phyloP scores from a whole-genome alignment of 2,797 vertebrate genomes.

The Argentina silus region DNA sequence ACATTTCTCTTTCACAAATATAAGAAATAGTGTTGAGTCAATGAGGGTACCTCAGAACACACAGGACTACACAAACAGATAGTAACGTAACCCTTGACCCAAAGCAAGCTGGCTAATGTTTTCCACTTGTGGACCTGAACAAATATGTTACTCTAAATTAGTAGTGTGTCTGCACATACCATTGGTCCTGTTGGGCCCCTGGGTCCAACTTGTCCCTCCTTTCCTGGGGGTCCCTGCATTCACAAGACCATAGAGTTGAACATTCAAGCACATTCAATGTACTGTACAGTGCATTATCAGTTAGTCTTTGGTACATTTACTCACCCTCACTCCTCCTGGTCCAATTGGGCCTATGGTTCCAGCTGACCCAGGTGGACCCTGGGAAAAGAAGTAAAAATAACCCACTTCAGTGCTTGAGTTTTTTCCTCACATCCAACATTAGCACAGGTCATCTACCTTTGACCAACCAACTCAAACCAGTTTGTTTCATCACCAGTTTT shows the following conservation, averaged over 20 bases:
- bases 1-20: no score
- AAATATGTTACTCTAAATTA: neutral
- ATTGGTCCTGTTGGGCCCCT: constrained; percentile 88
- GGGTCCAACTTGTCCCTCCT: constrained; percentile 89
- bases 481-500: constrained; percentile 33
- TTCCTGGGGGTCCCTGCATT: constrained; percentile 90
- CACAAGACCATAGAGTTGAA: constrained; percentile 38
- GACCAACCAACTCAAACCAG: constrained; percentile 26
- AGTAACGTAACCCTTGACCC: no score
- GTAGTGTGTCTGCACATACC: constrained; percentile 70
- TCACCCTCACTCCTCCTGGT: constrained; percentile 90
- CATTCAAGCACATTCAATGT: neutral
- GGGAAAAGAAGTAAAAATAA: constrained; percentile 32
- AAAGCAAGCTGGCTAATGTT: no score
- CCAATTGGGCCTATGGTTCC: constrained; percentile 86
- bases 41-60: no score
- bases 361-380: constrained; percentile 88
- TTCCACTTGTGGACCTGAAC: no score
- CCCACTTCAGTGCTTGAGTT: constrained; percentile 27
- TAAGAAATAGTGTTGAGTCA: no score
- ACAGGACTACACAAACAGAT: no score
- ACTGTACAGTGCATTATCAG: neutral
- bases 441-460: constrained; percentile 33
- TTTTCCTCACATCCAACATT: constrained; percentile 13
- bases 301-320: constrained; percentile 33